phyloP scores from a whole-genome alignment of 2,797 vertebrate genomes.

The Sylvia borin region DNA sequence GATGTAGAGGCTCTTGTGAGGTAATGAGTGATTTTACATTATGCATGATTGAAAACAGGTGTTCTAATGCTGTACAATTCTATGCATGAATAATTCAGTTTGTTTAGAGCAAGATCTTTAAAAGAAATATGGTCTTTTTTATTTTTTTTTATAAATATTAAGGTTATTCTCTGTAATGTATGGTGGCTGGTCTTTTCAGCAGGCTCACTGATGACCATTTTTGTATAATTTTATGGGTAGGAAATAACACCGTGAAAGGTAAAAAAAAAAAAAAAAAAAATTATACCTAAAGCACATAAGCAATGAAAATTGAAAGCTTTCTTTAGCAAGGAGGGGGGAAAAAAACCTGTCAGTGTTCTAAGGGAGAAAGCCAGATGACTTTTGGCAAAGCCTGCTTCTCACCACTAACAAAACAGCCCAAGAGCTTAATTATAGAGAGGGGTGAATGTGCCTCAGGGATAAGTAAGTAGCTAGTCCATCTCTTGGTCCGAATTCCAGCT shows the following conservation, averaged over 20 bases:
- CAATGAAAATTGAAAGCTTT: slow-evolving; percentile 75
- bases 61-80: slow-evolving; percentile 92
- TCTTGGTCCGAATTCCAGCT: slow-evolving; percentile 72
- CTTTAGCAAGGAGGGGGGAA: slow-evolving; percentile 60
- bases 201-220: slow-evolving; percentile 73
- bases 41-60: slow-evolving; percentile 99
- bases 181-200: slow-evolving; percentile 70
- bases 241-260: slow-evolving; percentile 75
- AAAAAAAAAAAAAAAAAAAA: slow-evolving; percentile 64
- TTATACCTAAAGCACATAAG: slow-evolving; percentile 72
- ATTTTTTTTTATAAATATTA: slow-evolving; percentile 76
- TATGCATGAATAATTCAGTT: slow-evolving; percentile 97
- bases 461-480: slow-evolving; percentile 74
- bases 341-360: slow-evolving; percentile 72
- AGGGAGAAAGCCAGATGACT: slow-evolving; percentile 76
- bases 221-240: slow-evolving; percentile 72
- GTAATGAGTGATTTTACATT: slow-evolving; percentile 93
- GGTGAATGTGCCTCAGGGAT: slow-evolving; percentile 72
- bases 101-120: slow-evolving; percentile 87
- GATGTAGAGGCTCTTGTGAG: slow-evolving; percentile 95
- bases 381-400: slow-evolving; percentile 75
- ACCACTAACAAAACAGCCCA: slow-evolving; percentile 74
- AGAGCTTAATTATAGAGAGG: slow-evolving; percentile 77
- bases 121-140: slow-evolving; percentile 79
- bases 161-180: slow-evolving; percentile 72